Base-by-base conservation (phyloP, 2,113 vertebrate genomes). In the Bettongia penicillata region DNA sequence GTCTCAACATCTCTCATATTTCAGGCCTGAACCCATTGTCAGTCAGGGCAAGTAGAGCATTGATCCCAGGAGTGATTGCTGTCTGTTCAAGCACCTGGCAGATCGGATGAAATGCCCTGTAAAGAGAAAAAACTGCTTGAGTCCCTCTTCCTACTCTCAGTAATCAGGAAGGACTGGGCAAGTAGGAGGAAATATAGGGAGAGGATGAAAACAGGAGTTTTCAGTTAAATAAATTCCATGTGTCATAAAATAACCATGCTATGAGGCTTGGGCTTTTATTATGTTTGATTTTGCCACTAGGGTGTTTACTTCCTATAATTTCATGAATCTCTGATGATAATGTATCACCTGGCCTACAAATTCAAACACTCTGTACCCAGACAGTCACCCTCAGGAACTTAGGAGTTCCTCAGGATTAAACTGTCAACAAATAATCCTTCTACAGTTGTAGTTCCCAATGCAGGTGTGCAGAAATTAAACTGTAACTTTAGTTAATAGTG, bases 271-370 rank as follows among this genome's bases (percentile, higher is more conserved):
- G 96, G 92, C 3, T 28, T 94, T 94, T 95, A 52, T 94, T 96
- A 92, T 96, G 94, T 97, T 94, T 97, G 97, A 97, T 97, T 97
- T 97, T 97, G 96, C 94, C 96, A 96, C 94, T 92, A 95, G 96
- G 95, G 93, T 97, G 95, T 97, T 97, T 97, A 95, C 93, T 96
- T 96, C 95, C 94, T 97, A 95, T 97, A 95, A 97, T 98, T 97
- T 97, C 97, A 98, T 97, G 97, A 97, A 97, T 28, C 26, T 97
- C 94, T 92, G 94, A 97, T 97, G 94, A 91, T 16, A 84, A 97
- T 94, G 91, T 84, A 53, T 24, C 91, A 94, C 96, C 97, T 93
- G 91, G 19, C 16, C n/a, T 84, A 43, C 68, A 90, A 92, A 97
- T 94, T 96, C 95, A 95, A 96, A 89, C 1, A 2, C 96, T 97